Base-by-base conservation (phyloP, 37 sponge, comb jelly and placozoan genomes). In the Diacarnus erythraeanus region DNA sequence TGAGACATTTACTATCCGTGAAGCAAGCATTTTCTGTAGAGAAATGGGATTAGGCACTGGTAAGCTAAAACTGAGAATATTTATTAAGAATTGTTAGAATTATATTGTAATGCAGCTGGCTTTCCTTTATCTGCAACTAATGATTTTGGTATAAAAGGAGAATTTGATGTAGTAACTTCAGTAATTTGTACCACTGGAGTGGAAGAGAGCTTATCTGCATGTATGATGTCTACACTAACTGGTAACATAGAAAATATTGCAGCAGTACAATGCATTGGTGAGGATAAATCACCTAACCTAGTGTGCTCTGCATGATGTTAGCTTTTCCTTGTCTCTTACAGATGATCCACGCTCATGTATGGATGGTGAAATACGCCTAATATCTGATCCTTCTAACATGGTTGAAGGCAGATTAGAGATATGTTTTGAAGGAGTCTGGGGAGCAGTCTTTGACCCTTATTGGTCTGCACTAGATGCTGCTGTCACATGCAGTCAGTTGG, bases 1-100 rank as follows among this genome's bases (percentile, higher is more conserved):
- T 8, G 59, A 6, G 26, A 59, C 69, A 1, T 44, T 67, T 21
- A 69, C 70, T 12, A 30, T 76, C 3, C 21, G 15, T 27, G 78
- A 64, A 56, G 78, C 78, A 18, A n/a, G 39, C 36, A 42, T 84
- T 6, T 21, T 84, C 60, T 84, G 85, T 57, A 66, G 69, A 3
- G 61, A 77, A 63, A 65, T 77, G 41, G 85, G 85, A 31, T 34
- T 77, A 2, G 64, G 74, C 18, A 15, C 27, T n/a, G 74, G 74
- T 72, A 72, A 9, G 74, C 17, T 54, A 20, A 20, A 54, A 54
- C 56, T 20, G 10, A 54, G 17, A 20, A 20, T 54, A 20, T 17
- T n/a, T n/a, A n/a, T n/a, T n/a, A n/a, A n/a, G n/a, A n/a, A n/a
- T n/a, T n/a, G n/a, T n/a, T n/a, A n/a, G n/a, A n/a, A n/a, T n/a